Evolutionary conservation across 2,113 vertebrate genomes (phyloP), one percentile per base, ranked within the genome.

Genomic region (Rhombomys opimus): DNA sequence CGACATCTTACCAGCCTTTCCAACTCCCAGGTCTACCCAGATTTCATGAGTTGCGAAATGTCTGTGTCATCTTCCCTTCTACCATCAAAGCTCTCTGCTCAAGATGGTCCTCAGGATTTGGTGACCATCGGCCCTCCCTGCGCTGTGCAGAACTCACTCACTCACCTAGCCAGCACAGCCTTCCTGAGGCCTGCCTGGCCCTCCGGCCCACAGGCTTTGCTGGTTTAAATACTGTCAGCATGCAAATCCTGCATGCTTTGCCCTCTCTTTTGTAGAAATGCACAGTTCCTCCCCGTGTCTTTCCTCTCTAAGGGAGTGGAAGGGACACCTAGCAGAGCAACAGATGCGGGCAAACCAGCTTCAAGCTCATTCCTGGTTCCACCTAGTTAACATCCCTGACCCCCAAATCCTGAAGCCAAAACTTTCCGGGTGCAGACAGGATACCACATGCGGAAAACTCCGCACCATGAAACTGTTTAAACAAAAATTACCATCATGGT

Each of bases 121-220:
- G 75, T 15, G 30, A 11, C 54, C 35, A 0, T 25, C 0, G 2
- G 18, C 61, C 50, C 46, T 15, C 46, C 38, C 46, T 3, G 22
- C 1, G 0, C 35, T 3, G 3, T 30, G 38, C 35, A 67, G 3
- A 22, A 23, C 46, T 46, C 46, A 46, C 1, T 3, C 7, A 9
- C 7, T 50, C 4, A 25, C 12, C 57, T 38, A 2, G n/a, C 57
- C 75, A 1, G 20, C 4, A 1, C 0, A 0, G 35, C 50, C 23
- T 27, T 4, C 14, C 35, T 0, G 2, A 35, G 23, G 67, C 32
- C 54, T 32, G 78, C 65, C 67, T 52, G 67, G 94, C 87, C 20
- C 80, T 50, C 32, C 20, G 57, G n/a, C 18, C 61, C 25, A 46
- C 6, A 25, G 35, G n/a, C 52, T 59, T 65, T 52, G 81, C 59